A percentile compares a stretch with the other conserved stretches of the same genome.
Evolutionary conservation across 2,797 vertebrate genomes (phyloP).

Genomic region (Eulemur rubriventer): DNA sequence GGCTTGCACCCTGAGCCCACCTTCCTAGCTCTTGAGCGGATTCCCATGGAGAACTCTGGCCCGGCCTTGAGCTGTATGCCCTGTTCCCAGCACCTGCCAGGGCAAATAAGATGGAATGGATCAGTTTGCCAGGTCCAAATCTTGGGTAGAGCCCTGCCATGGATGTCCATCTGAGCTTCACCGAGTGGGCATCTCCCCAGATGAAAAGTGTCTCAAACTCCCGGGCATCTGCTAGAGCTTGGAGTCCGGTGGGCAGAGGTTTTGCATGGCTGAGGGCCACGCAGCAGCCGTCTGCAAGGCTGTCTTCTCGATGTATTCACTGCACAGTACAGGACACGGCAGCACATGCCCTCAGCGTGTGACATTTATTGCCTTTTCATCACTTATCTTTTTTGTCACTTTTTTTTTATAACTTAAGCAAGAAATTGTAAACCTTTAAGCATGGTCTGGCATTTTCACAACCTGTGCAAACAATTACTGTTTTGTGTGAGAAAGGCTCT

Average conservation of each 20-base stretch:
- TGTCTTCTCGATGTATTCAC: neutral
- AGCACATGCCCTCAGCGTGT: neutral
- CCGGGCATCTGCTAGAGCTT: too few relatives aligned
- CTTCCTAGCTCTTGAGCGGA: neutral
- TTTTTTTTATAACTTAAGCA: slow-evolving; percentile 49
- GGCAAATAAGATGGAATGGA: neutral
- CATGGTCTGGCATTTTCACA: neutral
- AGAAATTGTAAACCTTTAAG: slow-evolving; percentile 58
- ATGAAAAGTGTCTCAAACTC: neutral
- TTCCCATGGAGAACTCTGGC: neutral
- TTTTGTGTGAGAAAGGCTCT: neutral
- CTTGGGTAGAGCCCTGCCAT: fast-evolving
- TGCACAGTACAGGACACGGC: neutral
- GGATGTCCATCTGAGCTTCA: neutral
- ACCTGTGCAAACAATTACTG: neutral
- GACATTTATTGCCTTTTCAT: slow-evolving; percentile 18
- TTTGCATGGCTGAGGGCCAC: neutral
- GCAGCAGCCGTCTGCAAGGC: neutral
- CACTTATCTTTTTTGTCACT: neutral
- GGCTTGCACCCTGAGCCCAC: neutral
- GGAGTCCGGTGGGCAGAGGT: neutral
- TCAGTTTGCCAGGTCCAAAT: neutral
- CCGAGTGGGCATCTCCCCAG: neutral
- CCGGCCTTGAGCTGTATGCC: neutral
- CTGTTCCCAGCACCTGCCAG: neutral